Percentiles rank a stretch among this genome's conserved stretches.
phyloP scores from a whole-genome alignment of 2,888 invertebrate species.

The Alsophila aescularia region DNA sequence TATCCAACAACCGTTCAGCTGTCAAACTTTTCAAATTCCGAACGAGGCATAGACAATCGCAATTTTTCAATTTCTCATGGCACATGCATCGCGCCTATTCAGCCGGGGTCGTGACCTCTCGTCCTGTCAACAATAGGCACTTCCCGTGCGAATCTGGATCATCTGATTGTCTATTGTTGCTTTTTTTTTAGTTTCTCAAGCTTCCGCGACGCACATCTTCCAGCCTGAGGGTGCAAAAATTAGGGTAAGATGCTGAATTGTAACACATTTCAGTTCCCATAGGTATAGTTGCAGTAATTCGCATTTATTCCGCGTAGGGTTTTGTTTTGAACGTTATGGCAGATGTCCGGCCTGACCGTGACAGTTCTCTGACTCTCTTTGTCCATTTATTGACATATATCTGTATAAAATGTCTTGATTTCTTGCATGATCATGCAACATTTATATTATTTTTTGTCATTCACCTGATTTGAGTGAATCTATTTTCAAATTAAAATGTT shows the following conservation, averaged over 20 bases:
- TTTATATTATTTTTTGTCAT: too few species aligned
- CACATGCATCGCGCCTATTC: constrained; percentile 37
- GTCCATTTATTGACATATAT: neutral
- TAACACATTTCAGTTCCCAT: constrained; percentile 18
- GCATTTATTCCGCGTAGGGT: neutral
- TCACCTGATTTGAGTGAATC: neutral
- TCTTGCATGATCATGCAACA: neutral
- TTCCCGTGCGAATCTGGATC: constrained; percentile 76
- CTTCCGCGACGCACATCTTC: constrained; percentile 48
- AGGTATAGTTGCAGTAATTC: neutral
- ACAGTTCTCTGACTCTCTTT: too few species aligned
- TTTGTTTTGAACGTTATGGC: constrained; percentile 2
- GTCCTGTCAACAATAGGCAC: constrained; percentile 35
- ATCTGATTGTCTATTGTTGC: constrained; percentile 71
- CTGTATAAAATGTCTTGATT: neutral
- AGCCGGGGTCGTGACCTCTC: constrained; percentile 59
- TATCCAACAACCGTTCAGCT: constrained; percentile 5
- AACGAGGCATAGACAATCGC: constrained; percentile 31
- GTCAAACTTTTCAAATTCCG: constrained; percentile 40
- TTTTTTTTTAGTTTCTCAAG: constrained; percentile 57
- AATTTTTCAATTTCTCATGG: constrained; percentile 33
- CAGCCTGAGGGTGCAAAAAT: constrained; percentile 40
- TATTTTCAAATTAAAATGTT: too few species aligned
- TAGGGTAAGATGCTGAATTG: constrained; percentile 40
- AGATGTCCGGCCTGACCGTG: constrained; percentile 17